Evolutionary conservation across 92 coral and sea anemone species (phyloP).

Genomic region (Bergia puertoricense): DNA sequence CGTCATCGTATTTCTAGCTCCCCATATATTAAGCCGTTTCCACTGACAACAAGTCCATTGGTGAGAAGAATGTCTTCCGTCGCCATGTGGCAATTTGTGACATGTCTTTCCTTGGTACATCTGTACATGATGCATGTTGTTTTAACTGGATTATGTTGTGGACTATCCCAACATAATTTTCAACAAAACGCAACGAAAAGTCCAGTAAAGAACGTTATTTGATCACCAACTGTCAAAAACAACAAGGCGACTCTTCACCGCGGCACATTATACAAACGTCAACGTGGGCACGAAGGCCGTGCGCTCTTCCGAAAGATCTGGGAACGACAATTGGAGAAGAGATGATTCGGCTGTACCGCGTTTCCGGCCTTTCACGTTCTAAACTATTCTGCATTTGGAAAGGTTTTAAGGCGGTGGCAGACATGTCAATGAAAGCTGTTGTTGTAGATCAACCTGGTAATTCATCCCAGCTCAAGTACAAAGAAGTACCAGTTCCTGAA

Average conservation of each 20-base stretch:
- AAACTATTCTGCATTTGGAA: not conserved
- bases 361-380: not conserved
- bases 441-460: slow-evolving; percentile 49
- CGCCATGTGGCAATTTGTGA: not conserved
- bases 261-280: not conserved
- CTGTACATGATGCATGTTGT: not conserved
- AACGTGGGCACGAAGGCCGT: not conserved
- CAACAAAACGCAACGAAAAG: not conserved
- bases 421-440: slow-evolving; percentile 61
- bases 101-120: not conserved
- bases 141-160: not conserved
- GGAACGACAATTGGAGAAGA: not conserved
- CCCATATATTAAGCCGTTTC: not conserved
- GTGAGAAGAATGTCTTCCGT: not conserved
- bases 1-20: not conserved
- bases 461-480: slow-evolving; percentile 46
- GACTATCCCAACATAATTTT: not conserved
- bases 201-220: not conserved
- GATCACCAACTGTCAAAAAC: not conserved
- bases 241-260: not conserved
- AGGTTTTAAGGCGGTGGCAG: not conserved
- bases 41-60: not conserved
- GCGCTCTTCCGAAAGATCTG: not conserved
- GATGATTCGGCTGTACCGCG: not conserved
- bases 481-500: slow-evolving; percentile 49